phyloP scores from a whole-genome alignment of 1,140 invertebrate species.

The Mizuhopecten yessoensis region DNA sequence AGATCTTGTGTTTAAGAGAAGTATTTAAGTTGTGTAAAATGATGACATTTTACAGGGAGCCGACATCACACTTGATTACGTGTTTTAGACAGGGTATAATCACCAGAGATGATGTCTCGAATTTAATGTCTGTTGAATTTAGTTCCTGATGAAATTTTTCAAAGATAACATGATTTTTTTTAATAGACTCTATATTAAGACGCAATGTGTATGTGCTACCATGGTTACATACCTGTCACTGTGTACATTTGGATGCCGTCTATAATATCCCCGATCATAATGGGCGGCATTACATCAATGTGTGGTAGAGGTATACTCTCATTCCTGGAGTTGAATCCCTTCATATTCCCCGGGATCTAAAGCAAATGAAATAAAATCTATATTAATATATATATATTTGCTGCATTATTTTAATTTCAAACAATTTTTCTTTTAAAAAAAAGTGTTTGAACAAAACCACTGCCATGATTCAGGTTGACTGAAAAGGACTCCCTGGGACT shows the following conservation, averaged over 20 bases:
- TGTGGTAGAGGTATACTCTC: slow-evolving; percentile 70
- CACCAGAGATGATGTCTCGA: no score
- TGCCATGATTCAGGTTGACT: not conserved
- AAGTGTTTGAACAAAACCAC: not conserved
- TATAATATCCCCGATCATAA: slow-evolving; percentile 64
- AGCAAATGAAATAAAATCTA: slow-evolving; percentile 40
- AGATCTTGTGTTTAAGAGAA: no score
- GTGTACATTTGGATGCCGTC: slow-evolving; percentile 69
- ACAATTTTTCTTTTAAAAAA: not conserved
- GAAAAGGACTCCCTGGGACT: not conserved
- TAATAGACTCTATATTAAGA: no score
- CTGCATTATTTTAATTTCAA: not conserved
- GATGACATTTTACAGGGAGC: no score
- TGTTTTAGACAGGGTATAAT: no score
- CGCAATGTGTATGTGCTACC: no score
- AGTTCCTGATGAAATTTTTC: no score
- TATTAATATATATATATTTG: not conserved
- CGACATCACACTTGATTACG: no score
- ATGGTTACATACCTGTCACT: slow-evolving; percentile 66
- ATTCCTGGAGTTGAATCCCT: slow-evolving; percentile 71
- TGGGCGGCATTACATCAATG: slow-evolving; percentile 71
- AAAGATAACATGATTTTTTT: no score
- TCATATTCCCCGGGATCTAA: slow-evolving; percentile 74
- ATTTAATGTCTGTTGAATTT: no score
- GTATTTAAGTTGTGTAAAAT: no score